Conservation (phyloP, 2,797 vertebrate genomes). For the Odontamblyopus lacepedii region DNA sequence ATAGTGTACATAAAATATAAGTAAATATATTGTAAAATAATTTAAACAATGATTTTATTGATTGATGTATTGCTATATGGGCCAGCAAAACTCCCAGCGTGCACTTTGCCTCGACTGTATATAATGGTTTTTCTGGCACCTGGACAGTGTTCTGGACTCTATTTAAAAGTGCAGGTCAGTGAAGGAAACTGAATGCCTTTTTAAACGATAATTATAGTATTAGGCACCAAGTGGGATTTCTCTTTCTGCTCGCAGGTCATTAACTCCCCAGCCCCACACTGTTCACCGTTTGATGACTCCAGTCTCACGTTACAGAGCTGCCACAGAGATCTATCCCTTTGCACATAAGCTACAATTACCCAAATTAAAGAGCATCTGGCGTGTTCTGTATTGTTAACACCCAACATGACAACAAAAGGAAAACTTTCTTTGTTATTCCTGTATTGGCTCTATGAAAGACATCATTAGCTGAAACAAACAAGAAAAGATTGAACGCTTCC, state of each 20-base stretch:
- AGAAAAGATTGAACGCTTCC: neutral
- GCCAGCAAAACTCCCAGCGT: constrained; percentile 29
- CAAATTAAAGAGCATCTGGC: constrained; percentile 54
- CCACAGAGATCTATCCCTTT: constrained; percentile 31
- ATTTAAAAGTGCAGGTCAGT: constrained; percentile 24
- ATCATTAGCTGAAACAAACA: constrained; percentile 8
- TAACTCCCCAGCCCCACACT: constrained; percentile 35
- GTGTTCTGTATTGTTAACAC: constrained; percentile 20
- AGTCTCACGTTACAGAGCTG: constrained; percentile 28
- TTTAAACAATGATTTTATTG: neutral
- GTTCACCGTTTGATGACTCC: constrained; percentile 28
- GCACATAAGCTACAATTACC: constrained; percentile 49
- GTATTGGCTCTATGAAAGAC: constrained; percentile 38
- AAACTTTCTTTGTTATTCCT: constrained; percentile 16
- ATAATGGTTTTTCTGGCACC: neutral
- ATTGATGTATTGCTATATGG: constrained; percentile 25
- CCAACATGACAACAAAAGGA: constrained; percentile 27
- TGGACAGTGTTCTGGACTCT: constrained; percentile 17
- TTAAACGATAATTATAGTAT: constrained; percentile 40
- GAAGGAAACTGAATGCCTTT: constrained; percentile 39
- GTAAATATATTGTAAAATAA: neutral
- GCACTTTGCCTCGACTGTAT: constrained; percentile 31
- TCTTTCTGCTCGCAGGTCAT: constrained; percentile 43
- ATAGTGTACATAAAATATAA: neutral
- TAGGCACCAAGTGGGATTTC: constrained; percentile 36